Conservation (phyloP, 2,797 vertebrate genomes). For the Lagothrix lagotricha region DNA sequence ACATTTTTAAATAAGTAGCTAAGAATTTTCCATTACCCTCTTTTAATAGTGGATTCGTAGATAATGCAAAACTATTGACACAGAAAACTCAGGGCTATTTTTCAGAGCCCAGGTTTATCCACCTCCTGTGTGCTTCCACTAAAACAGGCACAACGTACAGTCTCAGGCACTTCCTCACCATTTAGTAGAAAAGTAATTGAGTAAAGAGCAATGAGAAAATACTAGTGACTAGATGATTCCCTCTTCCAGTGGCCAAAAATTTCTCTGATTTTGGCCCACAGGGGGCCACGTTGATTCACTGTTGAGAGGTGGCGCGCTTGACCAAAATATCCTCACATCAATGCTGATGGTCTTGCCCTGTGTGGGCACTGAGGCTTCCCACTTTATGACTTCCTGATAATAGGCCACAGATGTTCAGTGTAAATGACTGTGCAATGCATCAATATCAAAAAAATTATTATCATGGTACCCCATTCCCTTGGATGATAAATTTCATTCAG, state of each 20-base stretch:
- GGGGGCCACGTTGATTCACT: not conserved
- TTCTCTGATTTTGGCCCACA: accelerated
- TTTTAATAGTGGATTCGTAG: not conserved
- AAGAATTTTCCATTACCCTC: not conserved
- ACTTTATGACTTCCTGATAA: not conserved
- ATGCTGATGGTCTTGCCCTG: accelerated
- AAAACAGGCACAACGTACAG: accelerated
- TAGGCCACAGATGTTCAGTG: not conserved
- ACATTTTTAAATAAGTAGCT: not conserved
- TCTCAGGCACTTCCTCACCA: not conserved
- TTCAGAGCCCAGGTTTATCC: not conserved
- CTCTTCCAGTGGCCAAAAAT: accelerated
- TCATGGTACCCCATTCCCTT: not conserved
- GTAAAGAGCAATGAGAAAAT: not conserved
- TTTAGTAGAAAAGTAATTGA: not conserved
- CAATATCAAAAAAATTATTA: not conserved
- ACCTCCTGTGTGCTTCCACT: not conserved
- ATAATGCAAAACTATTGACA: not conserved
- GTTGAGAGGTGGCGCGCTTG: conserved; percentile 80
- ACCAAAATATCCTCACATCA: conserved; percentile 10
- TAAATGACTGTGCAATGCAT: not conserved
- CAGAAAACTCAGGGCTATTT: not conserved
- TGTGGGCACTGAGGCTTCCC: not conserved
- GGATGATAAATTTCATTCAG: not conserved
- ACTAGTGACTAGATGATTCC: accelerated